A percentile compares a stretch with the other conserved stretches of the same genome.
Conservation (phyloP, 2,113 vertebrate species). For the Caranx melampygus region DNA sequence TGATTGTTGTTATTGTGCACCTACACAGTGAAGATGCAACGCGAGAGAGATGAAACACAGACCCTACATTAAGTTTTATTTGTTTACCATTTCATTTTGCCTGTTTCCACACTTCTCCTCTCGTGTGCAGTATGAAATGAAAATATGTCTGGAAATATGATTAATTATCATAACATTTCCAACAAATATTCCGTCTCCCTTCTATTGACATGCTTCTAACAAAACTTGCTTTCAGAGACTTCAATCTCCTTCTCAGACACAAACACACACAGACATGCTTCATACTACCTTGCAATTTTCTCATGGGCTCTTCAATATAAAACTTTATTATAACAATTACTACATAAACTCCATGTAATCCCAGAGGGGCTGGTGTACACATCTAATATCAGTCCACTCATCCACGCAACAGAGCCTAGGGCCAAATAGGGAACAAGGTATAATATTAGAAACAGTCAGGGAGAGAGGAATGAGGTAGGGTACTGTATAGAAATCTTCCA, state of each 20-base stretch:
- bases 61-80: background rate
- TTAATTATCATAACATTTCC: background rate
- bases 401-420: constrained; percentile 22
- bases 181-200: background rate
- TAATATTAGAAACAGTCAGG: constrained; percentile 42
- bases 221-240: background rate
- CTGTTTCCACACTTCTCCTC: background rate
- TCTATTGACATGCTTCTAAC: background rate
- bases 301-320: constrained; percentile 42
- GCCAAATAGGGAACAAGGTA: constrained; percentile 8
- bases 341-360: constrained; percentile 36
- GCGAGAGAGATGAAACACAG: constrained; percentile 1
- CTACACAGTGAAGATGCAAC: constrained; percentile 14
- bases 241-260: constrained; percentile 6
- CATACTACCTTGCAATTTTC: constrained; percentile 44
- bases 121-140: background rate
- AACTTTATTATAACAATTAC: constrained; percentile 48
- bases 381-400: constrained; percentile 30
- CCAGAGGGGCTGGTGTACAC: constrained; percentile 1
- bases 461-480: constrained; percentile 37
- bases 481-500: constrained; percentile 14
- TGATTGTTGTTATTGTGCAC: constrained; percentile 43
- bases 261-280: constrained; percentile 6
- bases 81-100: background rate
- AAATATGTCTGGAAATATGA: background rate